Base-by-base conservation (phyloP, 1,140 invertebrate species). In the Caenorhabditis brenneri region DNA sequence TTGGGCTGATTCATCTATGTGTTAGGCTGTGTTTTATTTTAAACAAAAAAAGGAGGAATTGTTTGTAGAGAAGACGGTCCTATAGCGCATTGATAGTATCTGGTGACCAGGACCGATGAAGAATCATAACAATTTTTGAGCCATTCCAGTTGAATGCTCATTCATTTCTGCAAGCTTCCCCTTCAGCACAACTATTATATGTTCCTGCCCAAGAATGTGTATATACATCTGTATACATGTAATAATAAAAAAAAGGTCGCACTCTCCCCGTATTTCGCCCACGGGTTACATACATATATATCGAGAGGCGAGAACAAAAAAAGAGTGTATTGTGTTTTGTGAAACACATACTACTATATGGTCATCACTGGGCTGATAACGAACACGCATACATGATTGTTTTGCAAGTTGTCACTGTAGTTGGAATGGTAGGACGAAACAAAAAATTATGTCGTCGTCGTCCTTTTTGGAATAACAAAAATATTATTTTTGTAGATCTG, bases 381-480 rank as follows among this genome's bases (percentile, higher is more conserved):
- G 58, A 65, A 58, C 53, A 29, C 53, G 29, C 24, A 55, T 24
- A 55, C 19, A 55, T 58, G 53, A 58, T 58, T 58, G 53, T 58
- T 58, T 58, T 31, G 53, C 53, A 58, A 29, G 24, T 12, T 10
- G 53, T 15, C 24, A 27, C n/a, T n/a, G n/a, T n/a, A 51, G 7
- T 51, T 7, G 49, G 15, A 51, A 16, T 51, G 16, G 49, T 46
- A 46, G n/a, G 22, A n/a, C 19, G 49, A 51, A 4, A 22, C 1
- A n/a, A 51, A n/a, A 3, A 16, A 51, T 7, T 16, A 51, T 51
- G 15, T 51, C 22, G 15, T n/a, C 22, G 49, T 31, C 53, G 9
- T 58, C 3, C 29, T 58, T 58, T 42, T 6, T 42, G 39, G 12
- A 42, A 42, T 42, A 5, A 6, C 5, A 42, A 42, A 6, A 42